phyloP scores from a whole-genome alignment of 2,888 invertebrate genomes.

The Epirrita christyi region DNA sequence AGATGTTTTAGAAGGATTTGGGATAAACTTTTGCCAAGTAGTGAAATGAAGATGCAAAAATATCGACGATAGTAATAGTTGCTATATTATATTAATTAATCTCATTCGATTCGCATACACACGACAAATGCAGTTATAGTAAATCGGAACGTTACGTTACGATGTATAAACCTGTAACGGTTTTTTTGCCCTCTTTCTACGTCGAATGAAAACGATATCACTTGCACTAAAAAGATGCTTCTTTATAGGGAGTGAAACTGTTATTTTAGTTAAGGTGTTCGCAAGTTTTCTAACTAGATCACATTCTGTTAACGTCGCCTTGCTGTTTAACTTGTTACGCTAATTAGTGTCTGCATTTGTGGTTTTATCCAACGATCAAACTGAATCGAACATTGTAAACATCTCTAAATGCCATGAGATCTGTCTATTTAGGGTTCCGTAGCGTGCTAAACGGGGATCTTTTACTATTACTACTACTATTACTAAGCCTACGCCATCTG shows the following conservation, averaged over 20 bases:
- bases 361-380: conserved; percentile 9
- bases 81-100: too few relatives aligned
- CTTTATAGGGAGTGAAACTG: conserved; percentile 9
- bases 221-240: conserved; percentile 4
- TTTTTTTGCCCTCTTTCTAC: not conserved
- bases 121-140: too few relatives aligned
- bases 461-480: too few relatives aligned
- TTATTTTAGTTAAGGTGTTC: not conserved
- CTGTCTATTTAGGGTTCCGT: not conserved
- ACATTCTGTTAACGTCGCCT: conserved; percentile 11
- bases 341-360: conserved; percentile 14
- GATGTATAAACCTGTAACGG: too few relatives aligned
- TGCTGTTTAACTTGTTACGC: conserved; percentile 10
- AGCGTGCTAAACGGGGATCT: too few relatives aligned
- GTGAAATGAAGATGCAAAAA: too few relatives aligned
- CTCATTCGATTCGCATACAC: too few relatives aligned
- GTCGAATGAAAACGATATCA: conserved; percentile 4
- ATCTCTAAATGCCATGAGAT: not conserved
- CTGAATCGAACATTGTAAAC: conserved; percentile 3
- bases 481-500: too few relatives aligned
- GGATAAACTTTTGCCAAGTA: too few relatives aligned
- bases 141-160: too few relatives aligned
- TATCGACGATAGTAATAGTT: too few relatives aligned
- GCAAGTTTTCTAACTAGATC: conserved; percentile 21
- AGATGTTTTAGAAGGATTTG: too few relatives aligned